Conservation (phyloP, 2,888 invertebrate species). For the Stenolophus ochropezus region DNA sequence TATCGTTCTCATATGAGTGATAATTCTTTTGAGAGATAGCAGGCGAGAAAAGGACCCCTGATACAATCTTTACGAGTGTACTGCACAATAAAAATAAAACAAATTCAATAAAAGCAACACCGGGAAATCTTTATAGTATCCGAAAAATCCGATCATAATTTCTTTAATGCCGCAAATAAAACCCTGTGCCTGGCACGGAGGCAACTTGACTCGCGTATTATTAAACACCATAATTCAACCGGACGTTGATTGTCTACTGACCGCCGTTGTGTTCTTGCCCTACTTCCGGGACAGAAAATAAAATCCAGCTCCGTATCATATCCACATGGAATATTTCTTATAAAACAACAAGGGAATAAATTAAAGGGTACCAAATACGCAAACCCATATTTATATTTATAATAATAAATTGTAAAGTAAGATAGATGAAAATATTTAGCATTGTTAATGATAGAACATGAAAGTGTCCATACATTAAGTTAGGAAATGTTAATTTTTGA, state of each 20-base stretch:
- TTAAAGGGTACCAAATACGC: too few species aligned
- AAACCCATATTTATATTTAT: too few species aligned
- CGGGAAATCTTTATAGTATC: conserved; percentile 25
- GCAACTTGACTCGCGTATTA: conserved; percentile 35
- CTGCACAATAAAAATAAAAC: conserved; percentile 12
- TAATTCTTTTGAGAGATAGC: background rate
- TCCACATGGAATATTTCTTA: too few species aligned
- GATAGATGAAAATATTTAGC: too few species aligned
- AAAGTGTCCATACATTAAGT: too few species aligned
- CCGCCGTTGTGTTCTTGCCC: background rate
- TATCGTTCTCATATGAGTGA: background rate
- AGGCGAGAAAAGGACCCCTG: background rate
- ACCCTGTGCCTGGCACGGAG: background rate
- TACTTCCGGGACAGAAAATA: background rate
- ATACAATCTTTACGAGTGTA: conserved; percentile 13
- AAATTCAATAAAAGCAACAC: conserved; percentile 32
- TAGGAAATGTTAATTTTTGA: too few species aligned
- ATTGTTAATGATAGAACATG: too few species aligned
- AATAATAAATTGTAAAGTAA: too few species aligned
- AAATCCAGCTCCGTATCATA: too few species aligned
- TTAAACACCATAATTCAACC: conserved; percentile 37
- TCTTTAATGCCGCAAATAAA: conserved; percentile 38
- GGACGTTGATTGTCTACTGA: conserved; percentile 29
- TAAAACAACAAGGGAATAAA: too few species aligned
- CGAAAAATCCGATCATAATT: conserved; percentile 45